Percentiles rank a stretch among this genome's conserved stretches.
Evolutionary conservation across 2,888 invertebrate species (phyloP).

Genomic region (Corythucha ciliata): DNA sequence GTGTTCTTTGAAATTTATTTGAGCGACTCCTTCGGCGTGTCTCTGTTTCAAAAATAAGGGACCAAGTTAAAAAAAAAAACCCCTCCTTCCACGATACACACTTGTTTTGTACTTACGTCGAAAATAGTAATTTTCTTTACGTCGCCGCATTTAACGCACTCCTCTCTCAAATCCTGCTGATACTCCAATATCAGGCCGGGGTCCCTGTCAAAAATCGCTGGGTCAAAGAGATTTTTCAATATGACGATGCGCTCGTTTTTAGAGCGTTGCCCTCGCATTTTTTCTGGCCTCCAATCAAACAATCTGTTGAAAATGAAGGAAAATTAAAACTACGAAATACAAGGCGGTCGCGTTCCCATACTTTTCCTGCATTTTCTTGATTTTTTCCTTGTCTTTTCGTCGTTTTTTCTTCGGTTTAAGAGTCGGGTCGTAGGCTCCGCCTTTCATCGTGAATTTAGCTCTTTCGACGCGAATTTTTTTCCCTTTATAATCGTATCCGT

Average conservation of each 20-base stretch:
- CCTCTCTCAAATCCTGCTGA: conserved; percentile 80
- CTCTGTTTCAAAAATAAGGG: conserved; percentile 46
- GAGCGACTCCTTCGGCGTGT: conserved; percentile 89
- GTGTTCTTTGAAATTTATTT: conserved; percentile 79
- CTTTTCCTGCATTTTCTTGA: conserved; percentile 87
- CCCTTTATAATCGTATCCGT: conserved; percentile 72
- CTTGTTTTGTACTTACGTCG: conserved; percentile 69
- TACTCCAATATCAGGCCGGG: conserved; percentile 82
- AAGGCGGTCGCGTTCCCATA: conserved; percentile 40
- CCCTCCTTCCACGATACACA: neutral
- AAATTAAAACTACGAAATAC: conserved; percentile 16
- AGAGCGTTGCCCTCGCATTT: conserved; percentile 70
- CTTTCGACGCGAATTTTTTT: conserved; percentile 77
- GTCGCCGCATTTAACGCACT: conserved; percentile 82
- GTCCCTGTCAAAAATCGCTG: conserved; percentile 79
- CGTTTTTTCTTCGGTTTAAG: conserved; percentile 84
- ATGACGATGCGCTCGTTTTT: conserved; percentile 87
- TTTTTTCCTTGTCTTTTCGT: conserved; percentile 71
- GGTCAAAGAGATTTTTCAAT: conserved; percentile 85
- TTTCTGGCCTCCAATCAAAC: conserved; percentile 95
- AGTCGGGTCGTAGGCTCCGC: conserved; percentile 74
- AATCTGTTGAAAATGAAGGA: conserved; percentile 48
- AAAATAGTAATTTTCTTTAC: conserved; percentile 84
- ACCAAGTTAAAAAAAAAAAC: neutral
- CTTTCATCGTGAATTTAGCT: conserved; percentile 91